Conservation (phyloP, 2,113 vertebrate species). For the Pelecanoides urinatrix region DNA sequence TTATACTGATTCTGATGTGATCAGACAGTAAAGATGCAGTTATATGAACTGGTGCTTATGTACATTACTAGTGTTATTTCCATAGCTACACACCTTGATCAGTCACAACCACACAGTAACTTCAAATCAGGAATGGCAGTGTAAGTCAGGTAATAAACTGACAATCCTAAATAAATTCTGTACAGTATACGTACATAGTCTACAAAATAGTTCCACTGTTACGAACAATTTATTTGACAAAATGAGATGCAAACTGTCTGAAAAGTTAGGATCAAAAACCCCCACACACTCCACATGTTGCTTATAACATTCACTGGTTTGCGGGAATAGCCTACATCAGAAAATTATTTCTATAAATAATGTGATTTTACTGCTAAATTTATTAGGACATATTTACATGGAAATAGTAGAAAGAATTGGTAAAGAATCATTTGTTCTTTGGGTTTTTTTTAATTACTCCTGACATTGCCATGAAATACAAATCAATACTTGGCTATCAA, state of each 20-base stretch:
- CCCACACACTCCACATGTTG: not conserved
- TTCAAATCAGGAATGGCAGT: not conserved
- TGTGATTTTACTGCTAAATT: not conserved
- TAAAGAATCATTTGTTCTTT: not conserved
- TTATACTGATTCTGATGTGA: not conserved
- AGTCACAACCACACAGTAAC: not conserved
- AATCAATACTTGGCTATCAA: not conserved
- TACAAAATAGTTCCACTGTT: not conserved
- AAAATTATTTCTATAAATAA: not conserved
- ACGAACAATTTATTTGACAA: not conserved
- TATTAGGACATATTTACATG: not conserved
- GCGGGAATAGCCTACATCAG: not conserved
- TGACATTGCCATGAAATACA: not conserved
- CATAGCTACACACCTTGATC: not conserved
- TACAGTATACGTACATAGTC: not conserved
- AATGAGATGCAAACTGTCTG: not conserved
- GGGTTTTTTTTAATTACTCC: not conserved
- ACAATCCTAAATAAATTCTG: not conserved
- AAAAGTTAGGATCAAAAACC: not conserved
- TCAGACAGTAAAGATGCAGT: not conserved
- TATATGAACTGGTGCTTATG: not conserved
- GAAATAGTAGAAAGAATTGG: not conserved
- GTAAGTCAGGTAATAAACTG: not conserved
- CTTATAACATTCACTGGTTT: not conserved
- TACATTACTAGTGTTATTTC: not conserved